These are phyloP conservation scores for Delphinapterus leucas DNA, from an alignment of 2,113 vertebrate genomes.

Conservation along the genomic window DNA sequence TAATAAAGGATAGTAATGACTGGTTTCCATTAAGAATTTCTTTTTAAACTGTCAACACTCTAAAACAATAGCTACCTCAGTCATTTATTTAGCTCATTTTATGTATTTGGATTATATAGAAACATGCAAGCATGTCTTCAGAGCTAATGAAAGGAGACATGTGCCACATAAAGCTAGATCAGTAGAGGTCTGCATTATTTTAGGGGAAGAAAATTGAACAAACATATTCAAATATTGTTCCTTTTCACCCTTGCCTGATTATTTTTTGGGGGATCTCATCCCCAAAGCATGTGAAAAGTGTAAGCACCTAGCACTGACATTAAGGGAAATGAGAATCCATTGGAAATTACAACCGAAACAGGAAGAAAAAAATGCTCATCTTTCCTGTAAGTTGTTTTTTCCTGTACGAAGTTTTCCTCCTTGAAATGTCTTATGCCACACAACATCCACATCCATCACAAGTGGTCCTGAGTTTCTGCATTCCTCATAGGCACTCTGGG, in stretches of 20 bases:
- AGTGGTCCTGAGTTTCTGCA: background rate
- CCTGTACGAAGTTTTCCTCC: background rate
- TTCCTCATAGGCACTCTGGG: background rate
- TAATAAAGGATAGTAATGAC: constrained; percentile 70
- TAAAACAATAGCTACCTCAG: constrained; percentile 54
- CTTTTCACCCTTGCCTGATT: background rate
- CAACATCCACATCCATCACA: too few species aligned
- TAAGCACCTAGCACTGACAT: background rate
- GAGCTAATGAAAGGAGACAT: background rate
- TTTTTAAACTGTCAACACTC: constrained; percentile 64
- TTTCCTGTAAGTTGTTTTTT: background rate
- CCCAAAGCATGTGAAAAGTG: background rate
- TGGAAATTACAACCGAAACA: background rate
- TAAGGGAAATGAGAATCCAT: background rate
- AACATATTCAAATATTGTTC: background rate
- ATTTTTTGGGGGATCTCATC: background rate
- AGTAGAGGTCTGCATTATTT: background rate
- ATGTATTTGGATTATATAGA: constrained; percentile 55
- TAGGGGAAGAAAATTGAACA: background rate
- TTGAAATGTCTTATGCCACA: background rate
- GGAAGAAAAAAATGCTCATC: background rate
- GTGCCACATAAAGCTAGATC: background rate
- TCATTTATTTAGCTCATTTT: constrained; percentile 31
- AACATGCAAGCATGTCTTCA: constrained; percentile 30
- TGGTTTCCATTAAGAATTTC: constrained; percentile 67